Evolutionary conservation across 2,888 invertebrate species (phyloP).

Genomic region (Lamellibrachia satsuma): DNA sequence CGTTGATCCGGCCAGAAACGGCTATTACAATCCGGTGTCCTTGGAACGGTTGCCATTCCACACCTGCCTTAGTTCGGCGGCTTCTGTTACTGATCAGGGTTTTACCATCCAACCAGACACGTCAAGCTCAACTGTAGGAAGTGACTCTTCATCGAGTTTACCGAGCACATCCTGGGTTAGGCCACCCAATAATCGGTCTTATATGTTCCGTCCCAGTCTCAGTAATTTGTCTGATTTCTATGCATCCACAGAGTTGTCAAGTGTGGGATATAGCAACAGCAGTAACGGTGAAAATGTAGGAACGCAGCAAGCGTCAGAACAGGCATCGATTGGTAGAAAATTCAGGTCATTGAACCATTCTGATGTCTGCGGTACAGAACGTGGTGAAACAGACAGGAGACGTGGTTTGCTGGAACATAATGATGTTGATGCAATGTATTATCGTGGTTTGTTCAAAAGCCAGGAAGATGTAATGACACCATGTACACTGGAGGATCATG

Average conservation of each 20-base stretch:
- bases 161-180: background rate
- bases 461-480: background rate
- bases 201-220: conserved; percentile 10
- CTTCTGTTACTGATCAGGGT: background rate
- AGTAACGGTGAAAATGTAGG: background rate
- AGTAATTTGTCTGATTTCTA: background rate
- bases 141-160: background rate
- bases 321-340: background rate
- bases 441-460: background rate
- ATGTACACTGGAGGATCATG: too few species aligned
- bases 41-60: background rate
- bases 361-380: background rate
- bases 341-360: background rate
- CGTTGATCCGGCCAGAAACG: background rate
- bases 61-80: background rate
- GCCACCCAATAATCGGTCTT: background rate
- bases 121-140: background rate
- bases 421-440: background rate
- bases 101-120: background rate
- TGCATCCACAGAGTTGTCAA: background rate
- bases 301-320: background rate
- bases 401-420: background rate
- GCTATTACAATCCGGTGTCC: conserved; percentile 3
- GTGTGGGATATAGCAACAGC: background rate
- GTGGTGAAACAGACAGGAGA: background rate